Conservation (phyloP, 2,797 vertebrate genomes). For the Diglossa cyanea region DNA sequence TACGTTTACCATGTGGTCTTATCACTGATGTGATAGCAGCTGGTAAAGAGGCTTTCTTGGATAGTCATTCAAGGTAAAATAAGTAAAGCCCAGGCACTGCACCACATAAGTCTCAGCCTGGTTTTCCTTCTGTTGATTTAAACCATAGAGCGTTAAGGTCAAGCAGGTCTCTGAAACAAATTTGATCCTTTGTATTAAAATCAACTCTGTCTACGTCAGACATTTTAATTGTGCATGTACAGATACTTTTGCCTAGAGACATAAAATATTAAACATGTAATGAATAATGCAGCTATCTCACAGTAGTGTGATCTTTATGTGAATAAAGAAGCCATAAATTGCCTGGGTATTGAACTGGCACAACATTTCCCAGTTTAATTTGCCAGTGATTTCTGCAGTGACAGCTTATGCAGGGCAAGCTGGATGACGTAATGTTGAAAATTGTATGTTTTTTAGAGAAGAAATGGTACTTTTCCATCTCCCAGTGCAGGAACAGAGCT, state of each 20-base stretch:
- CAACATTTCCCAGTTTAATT: background rate
- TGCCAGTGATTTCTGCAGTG: background rate
- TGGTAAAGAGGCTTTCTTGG: background rate
- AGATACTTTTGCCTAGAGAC: background rate
- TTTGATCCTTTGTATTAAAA: conserved; percentile 12
- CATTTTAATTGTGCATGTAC: conserved; percentile 12
- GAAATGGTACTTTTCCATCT: background rate
- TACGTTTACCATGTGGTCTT: background rate
- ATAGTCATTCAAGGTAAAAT: background rate
- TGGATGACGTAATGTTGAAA: background rate
- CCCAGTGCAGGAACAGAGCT: background rate
- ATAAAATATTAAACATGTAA: conserved; percentile 41
- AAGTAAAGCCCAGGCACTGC: background rate
- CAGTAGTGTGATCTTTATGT: background rate
- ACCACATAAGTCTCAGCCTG: background rate
- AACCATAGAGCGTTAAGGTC: background rate
- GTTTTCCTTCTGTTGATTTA: background rate
- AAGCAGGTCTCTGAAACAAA: background rate
- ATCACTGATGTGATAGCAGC: background rate
- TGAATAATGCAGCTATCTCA: conserved; percentile 41
- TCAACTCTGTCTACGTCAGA: background rate
- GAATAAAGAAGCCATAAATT: conserved; percentile 14
- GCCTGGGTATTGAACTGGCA: background rate
- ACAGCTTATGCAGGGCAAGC: background rate
- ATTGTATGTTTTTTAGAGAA: background rate